Evolutionary conservation across 1,140 invertebrate genomes (phyloP), one percentile per base, ranked within the genome.

Genomic region (Copidosoma floridanum): DNA sequence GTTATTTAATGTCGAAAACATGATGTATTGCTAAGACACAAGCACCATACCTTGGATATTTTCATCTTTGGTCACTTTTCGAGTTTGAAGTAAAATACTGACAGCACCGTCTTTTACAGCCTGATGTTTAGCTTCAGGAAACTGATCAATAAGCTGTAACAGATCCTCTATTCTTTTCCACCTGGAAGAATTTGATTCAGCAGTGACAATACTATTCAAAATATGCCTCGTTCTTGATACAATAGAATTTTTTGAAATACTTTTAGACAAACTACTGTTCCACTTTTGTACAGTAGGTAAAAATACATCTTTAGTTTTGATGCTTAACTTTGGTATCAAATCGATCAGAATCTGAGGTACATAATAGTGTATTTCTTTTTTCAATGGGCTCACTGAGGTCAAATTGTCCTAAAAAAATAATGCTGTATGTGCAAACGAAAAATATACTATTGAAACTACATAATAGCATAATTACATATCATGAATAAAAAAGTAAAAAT

Each of bases 91-190:
- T n/a, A 91, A 72, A 50, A 84, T 72, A 18, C 82, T 76, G 38
- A 91, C 79, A 4, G 83, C 86, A 55, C 86, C 86, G 65, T 86
- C 85, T 85, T 88, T 89, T 18, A 89, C 83, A 58, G 89, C 88
- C 60, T 85, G 79, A 72, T 86, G 82, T 66, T 86, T 85, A 3
- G 89, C 84, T 68, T 90, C 86, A 0, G 89, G 88, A 79, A 88
- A 90, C 56, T 87, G 82, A 48, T 86, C 82, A 1, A 94, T 71
- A 71, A 92, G 89, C 10, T 77, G 74, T 40, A 87, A 84, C 21
- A 93, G 80, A 71, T 89, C 85, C 67, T 90, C 85, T 2, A 88
- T 71, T 61, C 88, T 77, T 37, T 81, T 81, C 38, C 84, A 68
- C 57, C 83, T 83, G 2, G 86, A 85, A n/a, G 80, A 73, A 23